Conservation (phyloP, 2,888 invertebrate genomes). For the Agrochola macilenta region DNA sequence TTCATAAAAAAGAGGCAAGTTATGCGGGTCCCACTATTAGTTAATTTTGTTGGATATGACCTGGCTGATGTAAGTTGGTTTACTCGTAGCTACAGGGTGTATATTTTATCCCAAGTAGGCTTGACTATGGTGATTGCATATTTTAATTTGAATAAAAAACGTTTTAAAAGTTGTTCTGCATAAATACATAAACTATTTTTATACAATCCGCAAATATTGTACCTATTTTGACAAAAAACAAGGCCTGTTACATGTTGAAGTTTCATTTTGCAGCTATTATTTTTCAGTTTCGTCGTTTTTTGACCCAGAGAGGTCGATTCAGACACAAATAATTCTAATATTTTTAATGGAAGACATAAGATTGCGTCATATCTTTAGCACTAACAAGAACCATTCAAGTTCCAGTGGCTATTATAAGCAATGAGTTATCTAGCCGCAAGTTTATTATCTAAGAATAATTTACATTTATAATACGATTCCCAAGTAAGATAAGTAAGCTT, state of each 20-base stretch:
- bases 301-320: too few relatives aligned
- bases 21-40: constrained; percentile 67
- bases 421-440: constrained; percentile 5
- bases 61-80: constrained; percentile 50
- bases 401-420: not conserved
- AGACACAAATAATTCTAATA: constrained; percentile 12
- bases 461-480: not conserved
- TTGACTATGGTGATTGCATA: constrained; percentile 37
- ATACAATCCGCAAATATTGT: not conserved
- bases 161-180: constrained; percentile 21
- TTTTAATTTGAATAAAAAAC: constrained; percentile 51
- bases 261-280: not conserved
- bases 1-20: constrained; percentile 66
- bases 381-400: not conserved
- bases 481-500: not conserved
- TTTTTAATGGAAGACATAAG: constrained; percentile 37
- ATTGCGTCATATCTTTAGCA: constrained; percentile 9
- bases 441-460: constrained; percentile 9
- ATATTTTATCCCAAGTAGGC: constrained; percentile 52
- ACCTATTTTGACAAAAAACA: not conserved
- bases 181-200: constrained; percentile 1
- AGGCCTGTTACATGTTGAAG: too few relatives aligned
- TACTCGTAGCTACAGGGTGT: constrained; percentile 21
- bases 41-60: constrained; percentile 67
- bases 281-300: not conserved